Conservation (phyloP, 2,888 invertebrate species). For the Sphaeridia pumilis region DNA sequence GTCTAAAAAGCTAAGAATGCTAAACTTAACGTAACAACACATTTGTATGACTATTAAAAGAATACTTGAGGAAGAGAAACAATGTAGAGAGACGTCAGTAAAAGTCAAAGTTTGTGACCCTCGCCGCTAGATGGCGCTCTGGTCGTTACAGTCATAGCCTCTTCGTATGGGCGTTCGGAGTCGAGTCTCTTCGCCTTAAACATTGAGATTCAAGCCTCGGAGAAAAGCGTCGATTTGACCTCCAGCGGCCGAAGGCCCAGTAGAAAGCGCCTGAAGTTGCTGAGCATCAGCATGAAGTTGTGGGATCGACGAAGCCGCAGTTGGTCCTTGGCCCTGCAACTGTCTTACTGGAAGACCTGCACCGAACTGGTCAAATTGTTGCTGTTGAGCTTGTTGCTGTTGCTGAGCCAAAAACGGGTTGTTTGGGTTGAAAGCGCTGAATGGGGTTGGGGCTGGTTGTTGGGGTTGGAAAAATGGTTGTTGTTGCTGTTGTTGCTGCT, state of each 20-base stretch:
- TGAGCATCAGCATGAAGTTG: constrained; percentile 12
- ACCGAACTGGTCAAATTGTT: constrained; percentile 14
- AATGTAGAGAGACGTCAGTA: no score
- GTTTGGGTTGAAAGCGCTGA: background rate
- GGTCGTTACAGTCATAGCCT: no score
- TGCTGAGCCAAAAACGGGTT: constrained; percentile 2
- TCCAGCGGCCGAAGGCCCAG: constrained; percentile 40
- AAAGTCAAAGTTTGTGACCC: no score
- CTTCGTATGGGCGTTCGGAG: no score
- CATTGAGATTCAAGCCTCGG: constrained; percentile 46
- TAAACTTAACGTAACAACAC: no score
- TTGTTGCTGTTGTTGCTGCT: background rate
- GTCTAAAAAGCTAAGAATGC: no score
- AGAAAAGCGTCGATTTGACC: constrained; percentile 72
- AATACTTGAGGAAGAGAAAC: no score
- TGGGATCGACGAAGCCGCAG: constrained; percentile 1
- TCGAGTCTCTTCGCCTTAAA: constrained; percentile 13
- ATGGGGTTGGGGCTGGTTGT: background rate
- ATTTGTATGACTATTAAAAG: no score
- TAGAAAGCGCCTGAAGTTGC: constrained; percentile 3
- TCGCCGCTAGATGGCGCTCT: no score
- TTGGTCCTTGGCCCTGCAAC: constrained; percentile 15
- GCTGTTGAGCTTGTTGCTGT: constrained; percentile 10
- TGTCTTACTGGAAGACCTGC: constrained; percentile 16
- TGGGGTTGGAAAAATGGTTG: background rate